These are phyloP conservation scores for Rhodinocichla rosea DNA, from an alignment of 2,113 vertebrate species.

Conservation along the genomic window DNA sequence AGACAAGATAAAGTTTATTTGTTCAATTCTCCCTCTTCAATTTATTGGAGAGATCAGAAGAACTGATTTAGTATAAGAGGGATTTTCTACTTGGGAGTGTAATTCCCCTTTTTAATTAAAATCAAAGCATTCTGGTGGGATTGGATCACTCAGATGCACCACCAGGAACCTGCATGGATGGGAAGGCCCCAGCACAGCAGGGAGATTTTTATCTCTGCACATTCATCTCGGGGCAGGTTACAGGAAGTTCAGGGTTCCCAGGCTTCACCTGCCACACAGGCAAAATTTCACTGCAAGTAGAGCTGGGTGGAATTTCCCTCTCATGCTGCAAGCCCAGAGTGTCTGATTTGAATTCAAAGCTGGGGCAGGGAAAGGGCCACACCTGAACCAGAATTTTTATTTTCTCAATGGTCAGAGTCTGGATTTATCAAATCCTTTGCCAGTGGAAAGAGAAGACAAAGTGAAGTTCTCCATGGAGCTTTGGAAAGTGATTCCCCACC, in stretches of 20 bases:
- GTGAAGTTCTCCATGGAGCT: not conserved
- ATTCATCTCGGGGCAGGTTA: not conserved
- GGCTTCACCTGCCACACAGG: not conserved
- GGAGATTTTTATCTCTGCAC: constrained; percentile 3
- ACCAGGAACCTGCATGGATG: not conserved
- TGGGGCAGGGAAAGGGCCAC: not conserved
- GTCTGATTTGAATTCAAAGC: not conserved
- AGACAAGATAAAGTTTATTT: not conserved
- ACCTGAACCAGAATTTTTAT: not conserved
- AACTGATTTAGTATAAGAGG: not conserved
- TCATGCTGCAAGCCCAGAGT: not conserved
- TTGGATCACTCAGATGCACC: not conserved
- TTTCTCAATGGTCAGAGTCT: not conserved
- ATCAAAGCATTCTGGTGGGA: constrained; percentile 50
- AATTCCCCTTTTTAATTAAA: constrained; percentile 26
- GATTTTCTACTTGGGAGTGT: constrained; percentile 3
- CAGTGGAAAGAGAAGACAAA: not conserved
- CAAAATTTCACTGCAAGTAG: not conserved
- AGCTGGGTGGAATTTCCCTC: not conserved
- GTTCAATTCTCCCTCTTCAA: not conserved
- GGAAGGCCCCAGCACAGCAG: not conserved
- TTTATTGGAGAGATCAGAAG: constrained; percentile 7
- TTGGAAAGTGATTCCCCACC: not conserved
- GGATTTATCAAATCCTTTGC: not conserved
- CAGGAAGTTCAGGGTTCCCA: not conserved